A percentile compares a stretch with the other conserved stretches of the same genome.
phyloP scores from a whole-genome alignment of 2,797 vertebrate species.

The Enteromius trimaculatus region DNA sequence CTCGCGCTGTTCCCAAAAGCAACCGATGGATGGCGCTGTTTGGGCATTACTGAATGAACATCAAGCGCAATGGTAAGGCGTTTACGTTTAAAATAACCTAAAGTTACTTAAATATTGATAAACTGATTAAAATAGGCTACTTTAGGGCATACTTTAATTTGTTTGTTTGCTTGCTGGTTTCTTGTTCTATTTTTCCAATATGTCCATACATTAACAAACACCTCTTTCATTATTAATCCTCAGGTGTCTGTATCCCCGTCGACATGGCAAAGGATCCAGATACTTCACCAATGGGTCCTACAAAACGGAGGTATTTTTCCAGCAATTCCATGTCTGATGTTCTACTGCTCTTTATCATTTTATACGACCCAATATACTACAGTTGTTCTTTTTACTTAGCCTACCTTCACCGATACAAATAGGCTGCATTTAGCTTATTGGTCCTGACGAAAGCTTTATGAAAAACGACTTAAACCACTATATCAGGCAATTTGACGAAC shows the following conservation, averaged over 20 bases:
- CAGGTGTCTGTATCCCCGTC: constrained; percentile 37
- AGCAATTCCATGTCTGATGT: background rate
- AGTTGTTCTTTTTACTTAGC: background rate
- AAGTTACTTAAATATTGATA: background rate
- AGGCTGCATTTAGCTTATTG: background rate
- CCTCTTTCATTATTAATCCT: background rate
- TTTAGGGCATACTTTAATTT: background rate
- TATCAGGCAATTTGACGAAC: background rate
- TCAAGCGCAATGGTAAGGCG: constrained; percentile 21
- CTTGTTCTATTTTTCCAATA: background rate
- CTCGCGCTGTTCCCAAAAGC: background rate
- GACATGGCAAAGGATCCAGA: constrained; percentile 61
- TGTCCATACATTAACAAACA: background rate
- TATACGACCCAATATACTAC: no score
- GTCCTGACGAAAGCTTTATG: background rate
- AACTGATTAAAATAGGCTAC: background rate
- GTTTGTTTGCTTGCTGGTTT: background rate
- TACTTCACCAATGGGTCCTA: constrained; percentile 62
- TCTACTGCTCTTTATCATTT: background rate
- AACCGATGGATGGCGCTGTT: constrained; percentile 25
- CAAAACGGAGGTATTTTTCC: constrained; percentile 67
- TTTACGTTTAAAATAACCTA: background rate
- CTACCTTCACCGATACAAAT: background rate
- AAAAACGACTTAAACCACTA: background rate
- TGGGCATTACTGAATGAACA: background rate